These are phyloP conservation scores for Marasmarcha lunaedactyla DNA, from an alignment of 2,888 invertebrate genomes.

Conservation along the genomic window DNA sequence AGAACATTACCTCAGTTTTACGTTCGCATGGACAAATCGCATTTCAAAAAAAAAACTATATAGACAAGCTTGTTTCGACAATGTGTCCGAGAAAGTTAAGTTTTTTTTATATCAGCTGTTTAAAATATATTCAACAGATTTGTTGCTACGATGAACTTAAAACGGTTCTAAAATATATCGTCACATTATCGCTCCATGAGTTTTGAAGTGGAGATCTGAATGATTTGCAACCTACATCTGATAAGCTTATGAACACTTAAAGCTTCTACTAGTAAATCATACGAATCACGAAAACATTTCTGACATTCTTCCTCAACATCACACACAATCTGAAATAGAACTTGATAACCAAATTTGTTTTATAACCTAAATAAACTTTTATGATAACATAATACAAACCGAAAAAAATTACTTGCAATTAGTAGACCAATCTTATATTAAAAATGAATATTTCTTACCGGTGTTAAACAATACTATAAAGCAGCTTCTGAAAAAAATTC, in stretches of 20 bases:
- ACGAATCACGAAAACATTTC: no score
- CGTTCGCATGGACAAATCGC: constrained; percentile 12
- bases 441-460: constrained; percentile 11
- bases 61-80: constrained; percentile 12
- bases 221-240: no score
- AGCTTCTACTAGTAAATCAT: no score
- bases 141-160: constrained; percentile 10
- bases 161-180: constrained; percentile 11
- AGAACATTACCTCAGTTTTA: constrained; percentile 8
- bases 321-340: no score
- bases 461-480: constrained; percentile 12
- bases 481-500: constrained; percentile 10
- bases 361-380: no score
- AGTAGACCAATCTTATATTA: constrained; percentile 8
- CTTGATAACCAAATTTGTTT: no score
- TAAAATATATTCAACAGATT: constrained; percentile 8
- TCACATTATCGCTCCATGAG: constrained; percentile 10
- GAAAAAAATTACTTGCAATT: constrained; percentile 10
- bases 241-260: no score
- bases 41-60: constrained; percentile 12
- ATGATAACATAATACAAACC: constrained; percentile 9
- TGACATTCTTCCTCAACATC: no score
- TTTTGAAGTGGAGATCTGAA: constrained; percentile 7
- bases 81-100: no score
- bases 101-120: constrained; percentile 13